A percentile compares a stretch with the other conserved stretches of the same genome.
phyloP scores from a whole-genome alignment of 2,888 invertebrate species.

The Trisateles emortualis region DNA sequence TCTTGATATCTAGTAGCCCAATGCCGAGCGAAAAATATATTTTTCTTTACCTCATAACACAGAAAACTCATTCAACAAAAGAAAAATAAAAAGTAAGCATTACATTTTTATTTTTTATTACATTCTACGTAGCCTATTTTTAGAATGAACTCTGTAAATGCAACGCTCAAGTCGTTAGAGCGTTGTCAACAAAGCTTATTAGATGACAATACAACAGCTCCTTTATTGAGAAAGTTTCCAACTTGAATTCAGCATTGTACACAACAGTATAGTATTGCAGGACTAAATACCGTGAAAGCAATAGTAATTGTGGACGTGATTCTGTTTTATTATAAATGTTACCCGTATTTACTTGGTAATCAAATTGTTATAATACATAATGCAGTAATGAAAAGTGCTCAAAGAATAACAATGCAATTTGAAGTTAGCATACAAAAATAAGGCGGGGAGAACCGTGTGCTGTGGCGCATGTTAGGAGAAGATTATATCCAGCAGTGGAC shows the following conservation, averaged over 20 bases:
- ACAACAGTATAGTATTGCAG: conserved; percentile 26
- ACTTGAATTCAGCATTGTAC: conserved; percentile 40
- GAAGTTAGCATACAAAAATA: too few relatives aligned
- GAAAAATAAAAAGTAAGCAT: not conserved
- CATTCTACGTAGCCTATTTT: not conserved
- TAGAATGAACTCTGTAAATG: not conserved
- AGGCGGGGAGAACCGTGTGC: too few relatives aligned
- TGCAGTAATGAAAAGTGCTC: too few relatives aligned
- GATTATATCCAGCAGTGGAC: too few relatives aligned
- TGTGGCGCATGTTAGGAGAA: too few relatives aligned
- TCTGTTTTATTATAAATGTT: conserved; percentile 45
- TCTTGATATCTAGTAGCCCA: too few relatives aligned
- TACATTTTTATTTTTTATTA: not conserved
- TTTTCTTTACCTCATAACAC: too few relatives aligned
- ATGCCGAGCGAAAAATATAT: too few relatives aligned
- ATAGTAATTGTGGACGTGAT: not conserved
- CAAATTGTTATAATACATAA: too few relatives aligned
- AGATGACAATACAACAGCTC: conserved; percentile 20
- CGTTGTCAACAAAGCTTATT: conserved; percentile 15
- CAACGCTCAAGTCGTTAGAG: not conserved
- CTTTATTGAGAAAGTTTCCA: conserved; percentile 42
- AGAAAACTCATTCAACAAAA: too few relatives aligned
- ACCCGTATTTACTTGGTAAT: conserved; percentile 16
- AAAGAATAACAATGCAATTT: too few relatives aligned
- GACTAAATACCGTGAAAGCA: conserved; percentile 44